Base-by-base conservation (phyloP, 2,113 vertebrate species). In the Fukomys damarensis region DNA sequence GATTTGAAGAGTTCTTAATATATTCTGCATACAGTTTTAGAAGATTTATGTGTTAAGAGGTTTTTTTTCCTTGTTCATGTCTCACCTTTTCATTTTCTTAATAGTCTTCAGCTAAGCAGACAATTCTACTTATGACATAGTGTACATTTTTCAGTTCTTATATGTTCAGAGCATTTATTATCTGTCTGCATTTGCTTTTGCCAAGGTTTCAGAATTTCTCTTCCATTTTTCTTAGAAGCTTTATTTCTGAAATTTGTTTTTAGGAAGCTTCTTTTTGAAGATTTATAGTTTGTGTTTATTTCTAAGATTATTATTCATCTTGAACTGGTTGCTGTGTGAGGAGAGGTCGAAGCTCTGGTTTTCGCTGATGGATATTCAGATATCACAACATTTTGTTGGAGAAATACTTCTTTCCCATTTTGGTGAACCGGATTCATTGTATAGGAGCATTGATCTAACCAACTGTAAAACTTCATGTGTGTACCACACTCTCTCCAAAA, bases 391-490 rank as follows among this genome's bases (percentile, higher is more conserved):
- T 17, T 84, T 86, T 93, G 35, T 52, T 61, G 22, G 38, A 79
- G 43, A 66, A 20, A 32, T 80, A 70, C 86, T 96, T 86, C 43
- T 86, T 94, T 86, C 38, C 38, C 3, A 35, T 76, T 82, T 89
- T 38, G 8, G 77, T 28, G 56, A 88, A 85, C 86, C 80, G n/a
- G 95, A 5, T 80, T 90, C 8, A 19, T 80, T 68, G 66, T 46
- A 14, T 41, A 10, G 2, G 2, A 68, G 32, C 59, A 26, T 87
- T 94, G 61, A 84, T 68, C 20, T 87, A 54, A 43, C 24, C 82
- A 56, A 59, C 61, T 94, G 9, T 46, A 86, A 72, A 80, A 35
- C 10, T 24, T 86, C 28, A 66, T 63, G 12, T 56, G 30, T 93
- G 52, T 79, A 56, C 7, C 61, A 86, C 58, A 46, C 1, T 22